Conservation (phyloP, 2,888 invertebrate species). For the Rotaria magnacalcarata region DNA sequence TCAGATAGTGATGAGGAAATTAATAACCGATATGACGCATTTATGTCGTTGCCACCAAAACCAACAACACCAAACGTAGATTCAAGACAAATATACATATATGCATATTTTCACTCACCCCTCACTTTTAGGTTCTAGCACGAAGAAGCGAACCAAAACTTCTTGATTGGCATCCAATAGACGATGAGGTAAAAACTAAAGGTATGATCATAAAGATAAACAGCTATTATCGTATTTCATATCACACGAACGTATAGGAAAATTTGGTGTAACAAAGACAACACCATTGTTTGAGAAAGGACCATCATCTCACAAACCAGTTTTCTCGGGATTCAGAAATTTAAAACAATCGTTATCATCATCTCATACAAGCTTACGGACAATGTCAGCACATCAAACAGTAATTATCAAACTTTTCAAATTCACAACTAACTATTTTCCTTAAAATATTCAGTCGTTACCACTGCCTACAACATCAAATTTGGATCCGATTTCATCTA, state of each 20-base stretch:
- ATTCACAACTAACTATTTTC: not conserved
- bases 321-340: not conserved
- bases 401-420: not conserved
- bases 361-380: not conserved
- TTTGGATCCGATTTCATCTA: not conserved
- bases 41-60: not conserved
- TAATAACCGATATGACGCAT: not conserved
- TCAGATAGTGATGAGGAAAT: not conserved
- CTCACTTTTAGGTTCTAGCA: not conserved
- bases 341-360: not conserved
- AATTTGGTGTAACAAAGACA: not conserved
- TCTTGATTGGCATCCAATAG: not conserved
- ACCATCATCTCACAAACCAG: not conserved
- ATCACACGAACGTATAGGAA: not conserved
- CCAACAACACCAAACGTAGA: not conserved
- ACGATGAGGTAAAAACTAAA: not conserved
- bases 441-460: too few species aligned
- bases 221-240: not conserved
- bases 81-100: too few species aligned
- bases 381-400: not conserved
- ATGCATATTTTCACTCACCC: too few species aligned
- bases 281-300: not conserved
- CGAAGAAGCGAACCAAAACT: not conserved
- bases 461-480: too few species aligned
- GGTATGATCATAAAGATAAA: not conserved